Conservation (phyloP, 2,113 vertebrate genomes). For the Caranx melampygus region DNA sequence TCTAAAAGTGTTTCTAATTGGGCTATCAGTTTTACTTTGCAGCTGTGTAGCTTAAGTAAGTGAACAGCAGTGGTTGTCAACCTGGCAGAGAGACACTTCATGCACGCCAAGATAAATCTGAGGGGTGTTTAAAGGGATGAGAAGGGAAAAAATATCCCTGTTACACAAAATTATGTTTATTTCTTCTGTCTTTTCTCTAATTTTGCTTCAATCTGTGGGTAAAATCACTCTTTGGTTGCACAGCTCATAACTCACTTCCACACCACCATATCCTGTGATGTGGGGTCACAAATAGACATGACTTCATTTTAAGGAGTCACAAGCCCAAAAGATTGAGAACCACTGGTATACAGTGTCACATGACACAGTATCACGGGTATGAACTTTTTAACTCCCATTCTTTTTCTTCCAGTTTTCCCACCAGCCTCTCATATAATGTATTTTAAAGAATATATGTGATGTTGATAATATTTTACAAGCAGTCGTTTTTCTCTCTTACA, state of each 20-base stretch:
- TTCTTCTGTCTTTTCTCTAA: neutral
- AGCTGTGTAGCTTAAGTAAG: neutral
- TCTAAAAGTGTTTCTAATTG: neutral
- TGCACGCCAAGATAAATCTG: neutral
- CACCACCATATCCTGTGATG: constrained; percentile 34
- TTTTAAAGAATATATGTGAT: constrained; percentile 33
- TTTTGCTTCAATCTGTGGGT: constrained; percentile 4
- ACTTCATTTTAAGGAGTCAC: constrained; percentile 47
- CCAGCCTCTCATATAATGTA: constrained; percentile 4
- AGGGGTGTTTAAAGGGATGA: neutral
- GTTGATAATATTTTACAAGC: constrained; percentile 60
- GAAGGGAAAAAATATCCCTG: neutral
- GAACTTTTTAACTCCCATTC: constrained; percentile 1
- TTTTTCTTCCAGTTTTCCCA: constrained; percentile 4
- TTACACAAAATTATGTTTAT: constrained; percentile 1
- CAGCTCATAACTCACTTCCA: constrained; percentile 47
- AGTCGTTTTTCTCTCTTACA: constrained; percentile 51
- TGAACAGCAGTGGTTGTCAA: neutral
- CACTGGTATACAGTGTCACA: constrained; percentile 3
- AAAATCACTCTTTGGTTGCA: constrained; percentile 11
- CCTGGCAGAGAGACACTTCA: neutral
- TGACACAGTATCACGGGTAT: constrained; percentile 1
- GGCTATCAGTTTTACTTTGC: neutral
- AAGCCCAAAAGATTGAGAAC: constrained; percentile 17
- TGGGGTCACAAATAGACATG: constrained; percentile 52